Evolutionary conservation across 2,888 invertebrate genomes (phyloP).

Genomic region (Eulithis prunata): DNA sequence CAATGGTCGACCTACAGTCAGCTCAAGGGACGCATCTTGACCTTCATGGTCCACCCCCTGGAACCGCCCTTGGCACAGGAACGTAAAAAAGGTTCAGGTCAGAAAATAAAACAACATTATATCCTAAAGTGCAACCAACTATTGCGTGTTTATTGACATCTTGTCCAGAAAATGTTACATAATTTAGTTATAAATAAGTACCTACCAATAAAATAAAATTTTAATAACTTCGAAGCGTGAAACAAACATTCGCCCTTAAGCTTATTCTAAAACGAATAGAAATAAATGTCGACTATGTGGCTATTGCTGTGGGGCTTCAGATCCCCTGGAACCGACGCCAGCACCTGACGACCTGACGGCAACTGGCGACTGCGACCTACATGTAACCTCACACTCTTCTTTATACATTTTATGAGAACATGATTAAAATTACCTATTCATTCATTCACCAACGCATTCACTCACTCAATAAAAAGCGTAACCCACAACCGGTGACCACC

Average conservation of each 20-base stretch:
- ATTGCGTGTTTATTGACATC: conserved; percentile 85
- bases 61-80: no score
- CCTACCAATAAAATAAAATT: conserved; percentile 64
- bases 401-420: conserved; percentile 40
- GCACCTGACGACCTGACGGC: conserved; percentile 40
- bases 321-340: conserved; percentile 18
- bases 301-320: conserved; percentile 71
- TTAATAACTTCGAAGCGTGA: conserved; percentile 77
- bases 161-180: conserved; percentile 79
- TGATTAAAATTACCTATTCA: conserved; percentile 42
- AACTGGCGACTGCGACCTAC: conserved; percentile 46
- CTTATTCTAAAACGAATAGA: conserved; percentile 84
- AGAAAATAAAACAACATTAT: conserved; percentile 58
- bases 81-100: no score
- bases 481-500: conserved; percentile 45
- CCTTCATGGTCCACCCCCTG: no score
- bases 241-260: conserved; percentile 74
- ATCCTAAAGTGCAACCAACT: conserved; percentile 81
- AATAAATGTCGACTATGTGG: conserved; percentile 82
- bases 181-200: conserved; percentile 60
- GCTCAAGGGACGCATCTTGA: no score
- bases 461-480: conserved; percentile 37
- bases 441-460: conserved; percentile 35
- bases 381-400: conserved; percentile 28
- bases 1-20: no score